These are phyloP conservation scores for Pocota personata DNA, from an alignment of 2,888 invertebrate species.

Conservation along the genomic window DNA sequence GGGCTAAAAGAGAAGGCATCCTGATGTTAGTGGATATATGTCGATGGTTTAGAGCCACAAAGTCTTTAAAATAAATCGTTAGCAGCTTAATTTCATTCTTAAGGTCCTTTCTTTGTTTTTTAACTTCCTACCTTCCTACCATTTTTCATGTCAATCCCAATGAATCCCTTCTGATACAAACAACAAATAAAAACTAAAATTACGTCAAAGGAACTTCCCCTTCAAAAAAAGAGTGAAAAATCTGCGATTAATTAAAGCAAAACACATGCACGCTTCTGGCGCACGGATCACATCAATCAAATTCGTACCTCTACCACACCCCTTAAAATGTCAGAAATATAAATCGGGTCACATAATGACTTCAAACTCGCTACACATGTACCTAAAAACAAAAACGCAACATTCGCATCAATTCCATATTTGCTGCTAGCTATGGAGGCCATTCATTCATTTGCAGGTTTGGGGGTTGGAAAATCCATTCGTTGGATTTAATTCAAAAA, in stretches of 20 bases:
- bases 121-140: too few species aligned
- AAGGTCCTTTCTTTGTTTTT: too few species aligned
- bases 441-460: not conserved
- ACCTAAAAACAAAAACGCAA: constrained; percentile 48
- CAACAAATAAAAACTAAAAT: constrained; percentile 12
- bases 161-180: constrained; percentile 11
- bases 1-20: not conserved
- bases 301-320: constrained; percentile 20
- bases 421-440: not conserved
- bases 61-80: too few species aligned
- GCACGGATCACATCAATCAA: constrained; percentile 65
- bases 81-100: too few species aligned
- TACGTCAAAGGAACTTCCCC: not conserved
- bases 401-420: constrained; percentile 59
- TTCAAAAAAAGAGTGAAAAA: constrained; percentile 11
- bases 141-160: not conserved
- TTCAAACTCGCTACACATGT: constrained; percentile 25
- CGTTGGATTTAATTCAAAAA: constrained; percentile 46
- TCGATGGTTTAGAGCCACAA: too few species aligned
- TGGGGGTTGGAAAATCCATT: constrained; percentile 20
- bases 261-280: constrained; percentile 44
- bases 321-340: constrained; percentile 38
- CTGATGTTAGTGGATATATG: not conserved
- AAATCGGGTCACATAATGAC: constrained; percentile 63
- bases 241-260: constrained; percentile 68